Conservation (phyloP, 2,888 invertebrate genomes). For the Polymixis lichenea region DNA sequence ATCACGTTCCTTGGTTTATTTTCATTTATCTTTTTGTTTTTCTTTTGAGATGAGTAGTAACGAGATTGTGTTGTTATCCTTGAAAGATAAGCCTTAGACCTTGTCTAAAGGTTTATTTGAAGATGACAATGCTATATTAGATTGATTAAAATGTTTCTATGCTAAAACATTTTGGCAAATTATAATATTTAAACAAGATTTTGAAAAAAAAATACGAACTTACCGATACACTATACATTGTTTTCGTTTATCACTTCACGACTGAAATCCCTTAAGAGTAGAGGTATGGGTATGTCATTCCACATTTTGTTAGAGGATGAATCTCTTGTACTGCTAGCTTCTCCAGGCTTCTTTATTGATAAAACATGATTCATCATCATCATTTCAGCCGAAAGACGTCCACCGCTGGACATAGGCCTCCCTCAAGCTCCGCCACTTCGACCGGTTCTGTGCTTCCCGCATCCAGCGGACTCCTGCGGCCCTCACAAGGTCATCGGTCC, state of each 20-base stretch:
- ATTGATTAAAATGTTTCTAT: conserved; percentile 21
- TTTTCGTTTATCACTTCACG: no score
- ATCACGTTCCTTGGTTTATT: conserved; percentile 50
- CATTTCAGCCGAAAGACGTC: no score
- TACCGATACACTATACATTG: no score
- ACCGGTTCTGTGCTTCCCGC: no score
- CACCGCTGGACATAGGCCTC: no score
- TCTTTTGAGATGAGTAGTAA: conserved; percentile 39
- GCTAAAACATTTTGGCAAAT: conserved; percentile 7
- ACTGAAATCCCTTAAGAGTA: neutral
- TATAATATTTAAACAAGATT: neutral
- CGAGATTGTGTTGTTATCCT: conserved; percentile 32
- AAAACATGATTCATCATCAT: no score
- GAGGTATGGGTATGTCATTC: neutral
- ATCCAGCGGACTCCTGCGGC: no score
- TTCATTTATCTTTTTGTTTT: conserved; percentile 62
- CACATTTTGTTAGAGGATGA: neutral
- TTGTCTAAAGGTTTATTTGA: conserved; percentile 14
- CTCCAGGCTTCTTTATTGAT: neutral
- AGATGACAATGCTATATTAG: neutral
- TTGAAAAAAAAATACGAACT: neutral
- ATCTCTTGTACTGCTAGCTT: no score
- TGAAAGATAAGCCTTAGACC: conserved; percentile 34
- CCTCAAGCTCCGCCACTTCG: no score
- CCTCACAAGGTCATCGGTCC: no score